Evolutionary conservation across 1,140 invertebrate species (phyloP), one percentile per base, ranked within the genome.

Genomic region (Ceratina japonica): DNA sequence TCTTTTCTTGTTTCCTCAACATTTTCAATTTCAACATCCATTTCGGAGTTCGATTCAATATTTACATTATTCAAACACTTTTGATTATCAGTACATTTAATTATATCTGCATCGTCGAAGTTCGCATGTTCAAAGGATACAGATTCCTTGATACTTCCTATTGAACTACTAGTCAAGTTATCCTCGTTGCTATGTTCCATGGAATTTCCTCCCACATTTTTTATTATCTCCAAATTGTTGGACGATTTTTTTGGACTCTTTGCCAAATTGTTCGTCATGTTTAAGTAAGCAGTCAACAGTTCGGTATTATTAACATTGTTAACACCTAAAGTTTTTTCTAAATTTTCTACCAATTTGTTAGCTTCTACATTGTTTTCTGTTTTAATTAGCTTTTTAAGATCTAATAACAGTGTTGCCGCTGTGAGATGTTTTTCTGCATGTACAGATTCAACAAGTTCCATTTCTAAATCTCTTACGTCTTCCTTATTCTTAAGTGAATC

Each of bases 341-440:
- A 85, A 83, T 91, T 88, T 61, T 89, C 75, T 49, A 92, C 66
- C 51, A 92, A 81, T 73, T 91, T 89, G 31, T 74, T 80, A 27
- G 87, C 89, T 37, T 91, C 79, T 1, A 84, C 70, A 81, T 91
- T 92, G 63, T 84, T 86, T 69, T 88, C 85, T 18, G 80, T 75
- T 74, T 88, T 86, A 22, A 92, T 79, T 31, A 92, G 56, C 74
- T 91, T 91, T 61, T 90, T 87, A 10, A 92, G 79, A 62, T 92
- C 88, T 27, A 87, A 63, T 18, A 92, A 63, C 15, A 90, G 72
- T 7, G 84, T 86, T 5, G 88, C 62, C 20, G 89, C 87, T 7
- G 66, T 51, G 20, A 73, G 61, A 71, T 87, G 89, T 66, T 90
- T 91, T 56, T 89, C 81, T 27, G 8, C 27, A 75, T 27, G 18